Conservation (phyloP, 2,888 invertebrate species). For the Orthosia cruda region DNA sequence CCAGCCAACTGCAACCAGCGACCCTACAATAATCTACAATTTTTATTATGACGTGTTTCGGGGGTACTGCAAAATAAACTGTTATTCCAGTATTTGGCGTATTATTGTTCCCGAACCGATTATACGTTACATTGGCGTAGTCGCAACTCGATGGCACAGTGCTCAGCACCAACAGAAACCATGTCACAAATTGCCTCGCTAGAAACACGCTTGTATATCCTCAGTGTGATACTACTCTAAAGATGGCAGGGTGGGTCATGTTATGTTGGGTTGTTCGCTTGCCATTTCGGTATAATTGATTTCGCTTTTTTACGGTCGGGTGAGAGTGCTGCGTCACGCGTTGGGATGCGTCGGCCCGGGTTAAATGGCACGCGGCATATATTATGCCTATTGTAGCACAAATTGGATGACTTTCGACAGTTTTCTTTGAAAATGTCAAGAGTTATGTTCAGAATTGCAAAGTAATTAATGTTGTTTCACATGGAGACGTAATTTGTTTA, state of each 20-base stretch:
- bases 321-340: slow-evolving; percentile 83
- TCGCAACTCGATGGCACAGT: neutral
- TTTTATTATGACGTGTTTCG: no score
- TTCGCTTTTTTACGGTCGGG: slow-evolving; percentile 89
- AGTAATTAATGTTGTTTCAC: slow-evolving; percentile 1
- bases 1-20: no score
- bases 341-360: slow-evolving; percentile 77
- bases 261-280: slow-evolving; percentile 78
- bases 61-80: no score
- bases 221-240: slow-evolving; percentile 1
- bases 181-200: neutral
- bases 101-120: no score
- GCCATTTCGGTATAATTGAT: slow-evolving; percentile 90
- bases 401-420: slow-evolving; percentile 38
- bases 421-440: slow-evolving; percentile 13
- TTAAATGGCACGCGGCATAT: slow-evolving; percentile 72
- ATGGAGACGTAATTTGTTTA: slow-evolving; percentile 19
- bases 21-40: no score
- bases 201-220: neutral
- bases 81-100: no score
- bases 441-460: neutral
- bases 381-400: slow-evolving; percentile 53
- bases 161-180: neutral
- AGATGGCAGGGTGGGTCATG: slow-evolving; percentile 70
- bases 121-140: no score